These are phyloP conservation scores for Alcis repandata DNA, from an alignment of 2,888 invertebrate species.

Conservation along the genomic window DNA sequence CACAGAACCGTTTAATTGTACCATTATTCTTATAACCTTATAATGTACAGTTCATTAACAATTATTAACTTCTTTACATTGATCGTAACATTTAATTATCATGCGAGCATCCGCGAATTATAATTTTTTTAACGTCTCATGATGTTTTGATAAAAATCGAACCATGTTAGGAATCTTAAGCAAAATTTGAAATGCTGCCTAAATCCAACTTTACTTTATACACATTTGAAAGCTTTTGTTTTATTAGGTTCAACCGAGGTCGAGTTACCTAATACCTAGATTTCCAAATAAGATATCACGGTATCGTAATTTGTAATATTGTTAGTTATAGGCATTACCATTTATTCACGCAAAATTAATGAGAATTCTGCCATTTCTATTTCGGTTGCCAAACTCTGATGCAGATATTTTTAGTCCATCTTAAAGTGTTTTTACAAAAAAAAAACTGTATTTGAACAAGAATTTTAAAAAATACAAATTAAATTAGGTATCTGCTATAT, in stretches of 20 bases:
- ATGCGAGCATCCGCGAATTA: too few relatives aligned
- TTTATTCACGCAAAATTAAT: constrained; percentile 43
- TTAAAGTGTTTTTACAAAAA: not conserved
- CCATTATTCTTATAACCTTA: too few relatives aligned
- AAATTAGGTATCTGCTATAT: too few relatives aligned
- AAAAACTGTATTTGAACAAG: too few relatives aligned
- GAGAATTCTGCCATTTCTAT: constrained; percentile 44
- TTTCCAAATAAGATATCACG: constrained; percentile 53
- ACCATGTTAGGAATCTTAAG: not conserved
- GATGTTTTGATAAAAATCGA: not conserved
- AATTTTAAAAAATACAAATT: too few relatives aligned
- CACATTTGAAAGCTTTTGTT: constrained; percentile 41
- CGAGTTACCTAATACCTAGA: constrained; percentile 52
- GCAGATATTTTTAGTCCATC: not conserved
- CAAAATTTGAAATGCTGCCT: not conserved
- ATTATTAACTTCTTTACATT: too few relatives aligned
- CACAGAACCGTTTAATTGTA: too few relatives aligned
- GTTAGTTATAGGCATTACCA: constrained; percentile 47
- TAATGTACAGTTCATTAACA: too few relatives aligned
- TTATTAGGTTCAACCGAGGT: constrained; percentile 50
- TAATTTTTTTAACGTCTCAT: too few relatives aligned
- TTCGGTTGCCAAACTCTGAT: constrained; percentile 10
- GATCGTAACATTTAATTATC: too few relatives aligned
- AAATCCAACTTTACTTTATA: constrained; percentile 1
- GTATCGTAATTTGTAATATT: constrained; percentile 37